Conservation (phyloP, 2,797 vertebrate genomes). For the Lutjanus argentimaculatus region DNA sequence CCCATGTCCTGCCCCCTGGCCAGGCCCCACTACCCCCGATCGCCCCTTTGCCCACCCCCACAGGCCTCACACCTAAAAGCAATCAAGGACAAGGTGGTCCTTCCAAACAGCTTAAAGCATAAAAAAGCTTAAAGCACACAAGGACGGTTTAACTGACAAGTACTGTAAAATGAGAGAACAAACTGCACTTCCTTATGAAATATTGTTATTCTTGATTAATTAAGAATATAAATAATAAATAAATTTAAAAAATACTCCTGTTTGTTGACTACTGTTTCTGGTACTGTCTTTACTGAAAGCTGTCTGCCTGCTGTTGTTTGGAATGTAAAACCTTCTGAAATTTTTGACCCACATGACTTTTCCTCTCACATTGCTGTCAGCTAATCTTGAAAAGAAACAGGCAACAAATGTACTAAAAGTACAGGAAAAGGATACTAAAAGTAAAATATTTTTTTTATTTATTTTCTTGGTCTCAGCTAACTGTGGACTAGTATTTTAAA, state of each 20-base stretch:
- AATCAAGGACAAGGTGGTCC: neutral
- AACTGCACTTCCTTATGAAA: neutral
- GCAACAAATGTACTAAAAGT: too few relatives aligned
- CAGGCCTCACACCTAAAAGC: neutral
- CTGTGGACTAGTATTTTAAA: too few relatives aligned
- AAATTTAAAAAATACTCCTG: slow-evolving; percentile 2
- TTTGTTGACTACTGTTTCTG: neutral
- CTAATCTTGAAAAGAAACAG: neutral
- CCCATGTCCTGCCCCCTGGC: slow-evolving; percentile 77
- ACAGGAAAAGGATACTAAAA: too few relatives aligned
- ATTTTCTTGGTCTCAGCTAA: neutral
- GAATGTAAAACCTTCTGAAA: neutral
- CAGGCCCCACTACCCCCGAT: slow-evolving; percentile 44
- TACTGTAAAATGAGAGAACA: neutral
- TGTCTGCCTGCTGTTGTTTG: neutral
- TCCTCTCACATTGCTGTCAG: neutral
- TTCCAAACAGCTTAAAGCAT: neutral
- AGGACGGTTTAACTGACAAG: neutral
- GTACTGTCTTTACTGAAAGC: neutral
- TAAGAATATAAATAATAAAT: too few relatives aligned
- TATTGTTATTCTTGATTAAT: neutral
- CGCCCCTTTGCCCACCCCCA: neutral
- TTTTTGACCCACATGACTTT: neutral
- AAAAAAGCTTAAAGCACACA: neutral
- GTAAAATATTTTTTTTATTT: too few relatives aligned